Evolutionary conservation across 2,113 vertebrate genomes (phyloP).

Genomic region (Mirounga angustirostris): DNA sequence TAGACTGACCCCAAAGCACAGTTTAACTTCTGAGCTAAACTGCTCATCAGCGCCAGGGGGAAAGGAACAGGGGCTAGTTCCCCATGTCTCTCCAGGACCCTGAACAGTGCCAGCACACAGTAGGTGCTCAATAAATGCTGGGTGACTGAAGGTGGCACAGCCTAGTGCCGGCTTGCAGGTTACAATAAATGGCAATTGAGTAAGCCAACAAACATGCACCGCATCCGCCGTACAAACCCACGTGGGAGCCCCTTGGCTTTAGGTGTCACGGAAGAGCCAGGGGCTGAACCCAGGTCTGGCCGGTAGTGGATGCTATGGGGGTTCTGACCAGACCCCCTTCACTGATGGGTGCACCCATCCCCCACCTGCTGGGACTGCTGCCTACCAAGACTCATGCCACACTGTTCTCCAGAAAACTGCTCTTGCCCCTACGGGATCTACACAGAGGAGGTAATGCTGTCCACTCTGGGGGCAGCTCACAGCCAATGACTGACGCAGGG

Average conservation of each 20-base stretch:
- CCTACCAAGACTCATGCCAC: background rate
- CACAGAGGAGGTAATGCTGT: background rate
- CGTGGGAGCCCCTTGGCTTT: background rate
- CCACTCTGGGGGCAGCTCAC: background rate
- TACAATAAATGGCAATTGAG: background rate
- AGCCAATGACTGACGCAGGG: background rate
- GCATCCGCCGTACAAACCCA: background rate
- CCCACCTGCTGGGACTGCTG: background rate
- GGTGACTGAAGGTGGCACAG: background rate
- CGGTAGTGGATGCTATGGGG: background rate
- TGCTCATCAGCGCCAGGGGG: background rate
- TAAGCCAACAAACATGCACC: background rate
- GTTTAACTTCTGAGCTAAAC: background rate
- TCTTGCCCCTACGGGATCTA: background rate
- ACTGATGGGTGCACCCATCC: no score
- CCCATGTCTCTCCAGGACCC: background rate
- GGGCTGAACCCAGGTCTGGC: background rate
- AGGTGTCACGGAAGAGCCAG: background rate
- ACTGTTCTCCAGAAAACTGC: background rate
- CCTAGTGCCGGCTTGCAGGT: background rate
- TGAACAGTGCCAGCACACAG: background rate
- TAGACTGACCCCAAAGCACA: background rate
- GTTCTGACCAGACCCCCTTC: background rate
- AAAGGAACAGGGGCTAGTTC: background rate
- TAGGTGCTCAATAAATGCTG: background rate